Percentiles rank a stretch among this genome's conserved stretches.
phyloP scores from a whole-genome alignment of 2,797 vertebrate genomes.

The Mormyrops attenuatus region DNA sequence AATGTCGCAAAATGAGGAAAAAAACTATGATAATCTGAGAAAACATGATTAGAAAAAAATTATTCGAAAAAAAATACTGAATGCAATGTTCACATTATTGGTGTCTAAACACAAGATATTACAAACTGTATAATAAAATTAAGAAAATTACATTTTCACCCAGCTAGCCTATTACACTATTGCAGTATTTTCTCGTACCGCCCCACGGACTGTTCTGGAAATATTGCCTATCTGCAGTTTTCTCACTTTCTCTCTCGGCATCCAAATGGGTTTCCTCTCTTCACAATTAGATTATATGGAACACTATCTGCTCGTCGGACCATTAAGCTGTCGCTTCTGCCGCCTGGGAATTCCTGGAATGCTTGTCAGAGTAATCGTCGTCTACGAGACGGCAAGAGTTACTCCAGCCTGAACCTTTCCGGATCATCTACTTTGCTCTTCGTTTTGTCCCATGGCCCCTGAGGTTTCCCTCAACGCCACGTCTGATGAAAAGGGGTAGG shows the following conservation, averaged over 20 bases:
- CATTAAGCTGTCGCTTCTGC: not conserved
- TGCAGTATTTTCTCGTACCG: not conserved
- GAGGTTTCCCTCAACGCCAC: not conserved
- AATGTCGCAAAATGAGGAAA: not conserved
- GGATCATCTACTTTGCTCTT: not conserved
- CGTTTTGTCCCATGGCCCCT: not conserved
- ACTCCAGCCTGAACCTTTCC: not conserved
- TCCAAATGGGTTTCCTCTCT: not conserved
- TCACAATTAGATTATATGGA: not conserved
- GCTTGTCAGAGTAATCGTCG: not conserved
- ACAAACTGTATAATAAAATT: not conserved
- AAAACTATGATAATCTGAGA: not conserved
- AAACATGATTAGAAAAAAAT: not conserved
- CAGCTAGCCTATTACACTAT: not conserved
- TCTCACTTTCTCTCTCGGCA: not conserved
- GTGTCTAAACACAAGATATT: not conserved
- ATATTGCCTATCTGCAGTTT: not conserved
- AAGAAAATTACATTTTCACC: not conserved
- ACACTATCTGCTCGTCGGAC: not conserved
- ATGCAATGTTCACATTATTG: not conserved
- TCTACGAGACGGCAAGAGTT: not conserved
- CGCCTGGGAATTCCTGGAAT: not conserved
- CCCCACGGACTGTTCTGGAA: not conserved
- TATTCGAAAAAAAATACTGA: not conserved
- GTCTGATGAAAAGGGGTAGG: not conserved